Base-by-base conservation (phyloP, 1,140 invertebrate species). In the Gryllus bimaculatus region DNA sequence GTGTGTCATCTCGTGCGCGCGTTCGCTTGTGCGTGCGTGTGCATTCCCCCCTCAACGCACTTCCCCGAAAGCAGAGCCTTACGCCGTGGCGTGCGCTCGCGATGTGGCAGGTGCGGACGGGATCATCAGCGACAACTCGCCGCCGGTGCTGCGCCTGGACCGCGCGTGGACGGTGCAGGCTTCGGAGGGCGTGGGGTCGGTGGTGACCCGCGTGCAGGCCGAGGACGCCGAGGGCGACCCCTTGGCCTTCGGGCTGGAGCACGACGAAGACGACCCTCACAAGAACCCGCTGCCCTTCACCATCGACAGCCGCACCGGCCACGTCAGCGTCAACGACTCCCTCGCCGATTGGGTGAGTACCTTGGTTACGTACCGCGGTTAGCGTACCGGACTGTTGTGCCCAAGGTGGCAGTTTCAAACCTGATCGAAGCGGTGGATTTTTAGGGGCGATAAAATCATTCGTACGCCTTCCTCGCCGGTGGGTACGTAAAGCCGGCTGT, bases 121-220 rank as follows among this genome's bases (percentile, higher is more conserved):
- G 13, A 84, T 87, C 75, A 82, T 83, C 39, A 84, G 82, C 77
- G 86, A 86, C 54, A 87, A 87, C 78, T 86, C 87, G 8, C 88
- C 88, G 13, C 88, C 88, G 0, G 82, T 85, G 13, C 10, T 66
- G 54, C 54, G 10, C 10, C 18, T 66, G 54, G 54, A 66, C 18
- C 54, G 54, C 18, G 10, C 54, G 54, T 66, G 54, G 54, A 66
- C 54, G 54, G 54, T 66, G 54, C 18, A 66, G 10, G 54, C 54
- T 1, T 66, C 54, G 54, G 54, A 66, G 10, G 54, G 10, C 54
- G 1, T 66, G 54, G 54, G 54, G 18, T 10, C 54, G 54, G 10
- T 66, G 18, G 54, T 66, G 54, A 66, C 54, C 10, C 54, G 54
- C 10, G 54, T 66, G 54, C 54, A 18, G 54, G 54, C 54, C 10